Conservation (phyloP, 2,797 vertebrate species). For the Cetoscarus ocellatus region DNA sequence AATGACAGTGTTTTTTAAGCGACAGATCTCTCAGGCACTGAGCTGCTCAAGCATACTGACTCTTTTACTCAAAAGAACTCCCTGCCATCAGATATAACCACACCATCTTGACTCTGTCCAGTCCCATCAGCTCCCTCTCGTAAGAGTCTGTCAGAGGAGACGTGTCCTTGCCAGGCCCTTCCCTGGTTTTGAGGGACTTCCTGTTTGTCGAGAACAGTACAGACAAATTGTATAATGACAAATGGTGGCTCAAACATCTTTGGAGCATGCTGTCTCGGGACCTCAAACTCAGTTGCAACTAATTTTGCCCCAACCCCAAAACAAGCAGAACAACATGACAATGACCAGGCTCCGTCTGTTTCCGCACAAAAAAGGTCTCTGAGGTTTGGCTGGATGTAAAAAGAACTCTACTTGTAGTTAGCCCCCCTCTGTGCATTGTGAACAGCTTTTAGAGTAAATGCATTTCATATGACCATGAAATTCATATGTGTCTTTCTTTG, state of each 20-base stretch:
- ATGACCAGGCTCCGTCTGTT: slow-evolving; percentile 77
- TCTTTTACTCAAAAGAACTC: slow-evolving; percentile 61
- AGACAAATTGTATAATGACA: slow-evolving; percentile 87
- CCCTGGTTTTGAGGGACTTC: slow-evolving; percentile 76
- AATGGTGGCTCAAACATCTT: slow-evolving; percentile 72
- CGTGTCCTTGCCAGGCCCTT: slow-evolving; percentile 59
- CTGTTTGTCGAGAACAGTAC: slow-evolving; percentile 79
- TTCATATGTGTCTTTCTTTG: slow-evolving; percentile 26
- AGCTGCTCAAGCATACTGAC: slow-evolving; percentile 66
- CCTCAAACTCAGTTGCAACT: slow-evolving; percentile 80
- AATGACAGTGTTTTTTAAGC: slow-evolving; percentile 77
- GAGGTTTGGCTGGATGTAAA: slow-evolving; percentile 72
- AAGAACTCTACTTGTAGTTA: slow-evolving; percentile 59
- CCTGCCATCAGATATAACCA: slow-evolving; percentile 79
- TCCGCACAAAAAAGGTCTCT: slow-evolving; percentile 63
- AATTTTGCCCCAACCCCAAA: slow-evolving; percentile 80
- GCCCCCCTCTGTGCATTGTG: slow-evolving; percentile 56
- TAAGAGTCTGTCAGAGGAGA: slow-evolving; percentile 62
- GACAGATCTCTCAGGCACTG: slow-evolving; percentile 66
- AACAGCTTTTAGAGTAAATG: slow-evolving; percentile 53
- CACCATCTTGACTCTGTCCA: slow-evolving; percentile 82
- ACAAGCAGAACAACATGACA: slow-evolving; percentile 81
- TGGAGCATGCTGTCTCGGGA: slow-evolving; percentile 73
- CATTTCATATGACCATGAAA: slow-evolving; percentile 39
- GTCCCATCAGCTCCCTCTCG: slow-evolving; percentile 71